Base-by-base conservation (phyloP, 2,888 invertebrate species). In the Temnothorax ravouxi region DNA sequence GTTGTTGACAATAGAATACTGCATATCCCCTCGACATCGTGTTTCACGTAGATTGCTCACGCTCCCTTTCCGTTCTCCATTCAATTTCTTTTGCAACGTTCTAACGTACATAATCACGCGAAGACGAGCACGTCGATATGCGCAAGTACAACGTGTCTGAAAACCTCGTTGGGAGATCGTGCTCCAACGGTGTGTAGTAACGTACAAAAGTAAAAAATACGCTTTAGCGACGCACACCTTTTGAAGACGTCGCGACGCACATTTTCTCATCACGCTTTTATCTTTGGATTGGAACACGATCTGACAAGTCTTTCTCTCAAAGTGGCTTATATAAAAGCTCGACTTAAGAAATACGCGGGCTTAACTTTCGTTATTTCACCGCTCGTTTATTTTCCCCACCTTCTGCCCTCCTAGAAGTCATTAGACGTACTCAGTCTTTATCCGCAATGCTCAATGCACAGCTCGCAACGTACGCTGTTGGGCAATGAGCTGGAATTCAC, bases 201-300 rank as follows among this genome's bases (percentile, higher is more conserved):
- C 74, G 88, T 88, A 90, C 85, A 89, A 90, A 89, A 87, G 88
- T 90, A 89, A 82, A 90, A 89, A 90, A 90, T 90, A 90, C 86
- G 77, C 84, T 87, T 56, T 44, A 76, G 52, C 47, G 67, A 67
- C 69, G 52, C 71, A 50, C 29, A 64, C 66, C 62, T 38, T 41
- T 47, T 47, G 11, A 15, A 66, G 25, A 64, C 38, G 61, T 44
- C 41, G 44, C 64, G 76, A 85, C 79, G 52, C 62, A 34, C 59
- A 38, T 64, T 62, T 47, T 52, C 80, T 56, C 54, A 21, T 71
- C 71, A 54, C 44, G 50, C 21, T 34, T 71, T 71, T 13, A 69
- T 59, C 72, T 79, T 84, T 52, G 56, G 56, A 67, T 76, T 84
- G 87, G 86, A 90, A 90, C 84, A 87, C 90, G 87, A 89, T 86